Base-by-base conservation (phyloP, 2,113 vertebrate species). In the Oryzias melastigma region DNA sequence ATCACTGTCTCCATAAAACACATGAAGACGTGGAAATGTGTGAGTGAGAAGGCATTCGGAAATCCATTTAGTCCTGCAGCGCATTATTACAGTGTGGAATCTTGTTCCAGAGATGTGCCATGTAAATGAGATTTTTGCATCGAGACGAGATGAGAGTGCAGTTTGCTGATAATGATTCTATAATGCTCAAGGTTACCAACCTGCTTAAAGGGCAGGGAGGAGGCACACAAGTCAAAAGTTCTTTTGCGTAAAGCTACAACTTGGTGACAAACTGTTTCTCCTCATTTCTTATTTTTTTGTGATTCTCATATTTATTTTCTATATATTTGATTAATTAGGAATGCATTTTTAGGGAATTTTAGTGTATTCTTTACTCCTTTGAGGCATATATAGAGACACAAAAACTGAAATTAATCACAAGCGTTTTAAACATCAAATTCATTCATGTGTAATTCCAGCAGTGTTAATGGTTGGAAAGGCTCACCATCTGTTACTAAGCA, bases 81-180 rank as follows among this genome's bases (percentile, higher is more conserved):
- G 76, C 77, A 84, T 84, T 86, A 85, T 87, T 62, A 76, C 65
- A 43, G 45, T n/a, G 79, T 54, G 72, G 73, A 66, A 72, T 75
- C 68, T 48, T 69, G 60, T 82, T 62, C 73, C 76, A 40, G 78
- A 73, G 82, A 87, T 60, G 81, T 66, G 73, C 59, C 68, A 57
- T 59, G 68, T 46, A 84, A 88, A 88, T 89, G 77, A 85, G 83
- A 83, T 88, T 77, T 66, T 54, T 74, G 76, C 81, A 78, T 86
- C 75, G 61, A 59, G 72, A 83, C 25, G 74, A 85, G 78, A 80
- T 68, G 78, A 78, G 66, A 73, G 65, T n/a, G 68, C 62, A 54
- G 68, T 72, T 67, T 27, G 62, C 54, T 77, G 57, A 45, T 85
- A 78, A 85, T 71, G 84, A 77, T 40, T 52, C 43, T 16, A 27